Conservation (phyloP, 2,113 vertebrate species). For the Chaenogobius annularis region DNA sequence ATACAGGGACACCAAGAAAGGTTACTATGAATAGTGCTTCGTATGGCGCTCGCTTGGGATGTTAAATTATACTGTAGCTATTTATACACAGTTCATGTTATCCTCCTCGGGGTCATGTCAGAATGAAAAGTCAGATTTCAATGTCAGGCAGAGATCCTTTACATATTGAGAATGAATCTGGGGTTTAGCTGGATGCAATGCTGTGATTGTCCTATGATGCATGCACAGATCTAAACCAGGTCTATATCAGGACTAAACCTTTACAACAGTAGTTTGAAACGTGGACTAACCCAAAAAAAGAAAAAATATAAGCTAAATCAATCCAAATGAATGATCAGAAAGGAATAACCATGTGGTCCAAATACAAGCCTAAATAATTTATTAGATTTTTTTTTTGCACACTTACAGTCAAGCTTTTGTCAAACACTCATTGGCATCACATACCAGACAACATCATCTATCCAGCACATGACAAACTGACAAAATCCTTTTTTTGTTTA, state of each 20-base stretch:
- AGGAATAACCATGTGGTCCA: background rate
- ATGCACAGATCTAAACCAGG: background rate
- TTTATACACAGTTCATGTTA: slow-evolving; percentile 44
- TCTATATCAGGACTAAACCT: no score
- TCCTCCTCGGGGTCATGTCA: background rate
- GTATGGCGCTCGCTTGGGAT: slow-evolving; percentile 41
- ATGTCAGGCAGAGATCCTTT: background rate
- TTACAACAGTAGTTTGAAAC: no score
- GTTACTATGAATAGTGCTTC: slow-evolving; percentile 71
- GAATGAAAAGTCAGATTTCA: background rate
- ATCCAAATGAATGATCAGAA: background rate
- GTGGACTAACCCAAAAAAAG: no score
- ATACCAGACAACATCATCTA: slow-evolving; percentile 63
- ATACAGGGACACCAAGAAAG: slow-evolving; percentile 62
- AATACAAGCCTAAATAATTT: slow-evolving; percentile 65
- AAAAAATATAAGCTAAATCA: no score
- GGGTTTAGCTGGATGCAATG: background rate
- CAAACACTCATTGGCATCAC: slow-evolving; percentile 60
- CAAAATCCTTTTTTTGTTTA: no score
- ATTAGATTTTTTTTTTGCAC: slow-evolving; percentile 75
- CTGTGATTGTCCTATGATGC: background rate
- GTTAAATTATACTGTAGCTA: slow-evolving; percentile 28
- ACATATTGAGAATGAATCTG: background rate
- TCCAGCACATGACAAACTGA: slow-evolving; percentile 66
- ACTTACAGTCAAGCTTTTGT: slow-evolving; percentile 71